Evolutionary conservation across 1,140 invertebrate species (phyloP).

Genomic region (Aphaenogaster floridana): DNA sequence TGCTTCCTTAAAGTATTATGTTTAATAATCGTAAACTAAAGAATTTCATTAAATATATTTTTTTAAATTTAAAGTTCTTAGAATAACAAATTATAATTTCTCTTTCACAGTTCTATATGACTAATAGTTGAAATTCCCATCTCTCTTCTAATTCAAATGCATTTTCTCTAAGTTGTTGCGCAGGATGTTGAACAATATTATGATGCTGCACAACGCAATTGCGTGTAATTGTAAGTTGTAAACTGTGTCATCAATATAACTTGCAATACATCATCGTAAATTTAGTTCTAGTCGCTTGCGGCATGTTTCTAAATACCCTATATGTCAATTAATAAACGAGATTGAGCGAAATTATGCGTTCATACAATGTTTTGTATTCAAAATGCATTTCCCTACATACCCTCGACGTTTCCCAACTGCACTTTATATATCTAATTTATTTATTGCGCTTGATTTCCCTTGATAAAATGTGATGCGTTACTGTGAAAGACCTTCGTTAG

Average conservation of each 20-base stretch:
- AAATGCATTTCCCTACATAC: not conserved
- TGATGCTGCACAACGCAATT: conserved; percentile 25
- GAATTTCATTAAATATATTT: not conserved
- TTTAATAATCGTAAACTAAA: not conserved
- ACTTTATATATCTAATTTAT: not conserved
- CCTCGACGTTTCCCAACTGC: not conserved
- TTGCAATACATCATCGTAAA: conserved; percentile 18
- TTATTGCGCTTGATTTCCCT: conserved; percentile 21
- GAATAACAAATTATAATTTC: not conserved
- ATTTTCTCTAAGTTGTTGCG: conserved; percentile 23
- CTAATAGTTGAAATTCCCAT: not conserved
- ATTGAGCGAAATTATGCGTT: conserved; percentile 19
- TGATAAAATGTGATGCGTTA: not conserved
- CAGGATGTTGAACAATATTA: conserved; percentile 32
- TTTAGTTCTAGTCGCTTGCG: conserved; percentile 18
- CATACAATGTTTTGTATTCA: not conserved
- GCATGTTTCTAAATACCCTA: conserved; percentile 21
- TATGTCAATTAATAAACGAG: conserved; percentile 23
- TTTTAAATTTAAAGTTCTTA: not conserved
- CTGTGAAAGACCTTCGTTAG: not conserved
- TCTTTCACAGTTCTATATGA: not conserved
- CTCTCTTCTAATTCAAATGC: not conserved
- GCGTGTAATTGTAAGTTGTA: conserved; percentile 48
- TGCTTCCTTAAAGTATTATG: not conserved
- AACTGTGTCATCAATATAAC: conserved; percentile 54